phyloP scores from a whole-genome alignment of 2,113 vertebrate species.

The Perca flavescens region DNA sequence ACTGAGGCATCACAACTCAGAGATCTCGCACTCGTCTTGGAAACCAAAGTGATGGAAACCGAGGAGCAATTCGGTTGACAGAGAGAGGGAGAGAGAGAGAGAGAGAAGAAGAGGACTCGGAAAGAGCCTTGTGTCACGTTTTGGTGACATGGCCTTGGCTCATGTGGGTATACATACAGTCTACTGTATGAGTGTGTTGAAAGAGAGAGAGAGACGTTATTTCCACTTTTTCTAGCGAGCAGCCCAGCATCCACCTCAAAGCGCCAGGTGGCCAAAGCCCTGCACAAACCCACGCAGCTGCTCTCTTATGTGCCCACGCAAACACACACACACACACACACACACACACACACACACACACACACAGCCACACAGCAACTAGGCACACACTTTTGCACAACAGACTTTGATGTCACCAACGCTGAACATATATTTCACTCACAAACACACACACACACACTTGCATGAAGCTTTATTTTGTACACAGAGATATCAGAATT shows the following conservation, averaged over 20 bases:
- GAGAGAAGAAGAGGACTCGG: slow-evolving; percentile 7
- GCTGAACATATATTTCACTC: slow-evolving; percentile 71
- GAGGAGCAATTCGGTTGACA: slow-evolving; percentile 32
- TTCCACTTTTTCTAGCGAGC: slow-evolving; percentile 74
- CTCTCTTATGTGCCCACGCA: slow-evolving; percentile 78
- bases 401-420: slow-evolving; percentile 76
- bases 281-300: slow-evolving; percentile 80
- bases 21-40: slow-evolving; percentile 29
- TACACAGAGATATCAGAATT: slow-evolving; percentile 76
- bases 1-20: slow-evolving; percentile 19
- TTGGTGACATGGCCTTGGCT: slow-evolving; percentile 38
- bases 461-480: slow-evolving; percentile 75
- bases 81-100: background rate
- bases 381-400: slow-evolving; percentile 64
- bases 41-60: slow-evolving; percentile 38
- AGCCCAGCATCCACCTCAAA: slow-evolving; percentile 78
- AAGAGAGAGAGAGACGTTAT: slow-evolving; percentile 51
- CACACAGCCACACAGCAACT: slow-evolving; percentile 43
- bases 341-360: slow-evolving; percentile 71
- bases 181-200: slow-evolving; percentile 39
- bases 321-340: slow-evolving; percentile 56
- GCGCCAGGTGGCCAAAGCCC: slow-evolving; percentile 81
- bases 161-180: slow-evolving; percentile 46
- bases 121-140: slow-evolving; percentile 29
- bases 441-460: slow-evolving; percentile 31